These are phyloP conservation scores for Frankliniella fusca DNA, from an alignment of 2,888 invertebrate species.

Conservation along the genomic window DNA sequence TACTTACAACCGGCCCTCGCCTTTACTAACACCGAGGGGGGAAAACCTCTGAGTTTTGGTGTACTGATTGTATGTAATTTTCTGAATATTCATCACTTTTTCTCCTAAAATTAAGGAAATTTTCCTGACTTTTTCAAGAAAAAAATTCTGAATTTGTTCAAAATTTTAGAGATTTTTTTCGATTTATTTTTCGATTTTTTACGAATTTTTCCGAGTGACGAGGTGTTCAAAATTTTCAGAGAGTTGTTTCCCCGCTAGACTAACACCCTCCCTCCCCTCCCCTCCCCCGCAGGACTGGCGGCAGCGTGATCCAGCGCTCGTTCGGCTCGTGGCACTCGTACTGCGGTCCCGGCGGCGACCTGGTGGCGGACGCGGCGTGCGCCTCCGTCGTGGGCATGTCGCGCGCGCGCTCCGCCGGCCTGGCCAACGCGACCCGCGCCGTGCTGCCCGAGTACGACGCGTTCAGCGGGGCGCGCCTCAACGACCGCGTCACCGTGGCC, in stretches of 20 bases:
- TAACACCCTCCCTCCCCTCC: not conserved
- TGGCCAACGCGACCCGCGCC: not conserved
- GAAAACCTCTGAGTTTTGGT: too few species aligned
- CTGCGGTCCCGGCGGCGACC: not conserved
- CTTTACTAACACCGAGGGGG: not conserved
- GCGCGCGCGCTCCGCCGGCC: not conserved
- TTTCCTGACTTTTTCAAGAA: too few species aligned
- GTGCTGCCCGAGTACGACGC: slow-evolving; percentile 17
- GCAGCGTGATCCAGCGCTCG: not conserved
- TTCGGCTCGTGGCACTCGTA: slow-evolving; percentile 7
- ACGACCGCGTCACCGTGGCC: not conserved
- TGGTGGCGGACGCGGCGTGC: not conserved
- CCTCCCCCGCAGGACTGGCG: not conserved
- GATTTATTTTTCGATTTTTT: too few species aligned
- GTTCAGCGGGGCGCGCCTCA: slow-evolving; percentile 11
- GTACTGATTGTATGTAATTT: too few species aligned
- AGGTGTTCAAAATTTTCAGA: too few species aligned
- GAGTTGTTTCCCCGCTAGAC: too few species aligned
- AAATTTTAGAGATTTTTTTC: too few species aligned
- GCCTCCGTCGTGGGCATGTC: not conserved
- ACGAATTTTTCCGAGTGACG: too few species aligned
- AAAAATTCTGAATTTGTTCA: too few species aligned
- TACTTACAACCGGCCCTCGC: not conserved
- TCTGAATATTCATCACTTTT: too few species aligned
- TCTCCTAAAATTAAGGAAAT: too few species aligned